Conservation (phyloP, 2,797 vertebrate species). For the Phylloscopus collybita region DNA sequence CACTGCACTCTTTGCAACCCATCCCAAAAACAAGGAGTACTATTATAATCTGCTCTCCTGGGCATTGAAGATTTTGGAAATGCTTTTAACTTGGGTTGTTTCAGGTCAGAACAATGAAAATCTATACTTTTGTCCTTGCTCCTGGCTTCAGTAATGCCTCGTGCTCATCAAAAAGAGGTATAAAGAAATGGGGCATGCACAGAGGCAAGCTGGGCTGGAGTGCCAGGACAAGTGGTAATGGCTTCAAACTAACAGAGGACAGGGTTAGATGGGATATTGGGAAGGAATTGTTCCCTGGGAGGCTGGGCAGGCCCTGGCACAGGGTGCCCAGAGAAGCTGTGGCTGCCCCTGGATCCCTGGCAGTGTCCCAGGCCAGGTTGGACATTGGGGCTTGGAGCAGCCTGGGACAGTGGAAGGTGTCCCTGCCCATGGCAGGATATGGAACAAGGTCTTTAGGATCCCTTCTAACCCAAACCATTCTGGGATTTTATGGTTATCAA, state of each 20-base stretch:
- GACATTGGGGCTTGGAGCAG: neutral
- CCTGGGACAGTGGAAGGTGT: neutral
- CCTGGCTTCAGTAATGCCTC: no score
- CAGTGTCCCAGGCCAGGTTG: neutral
- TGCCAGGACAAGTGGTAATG: neutral
- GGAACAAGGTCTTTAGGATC: accelerated
- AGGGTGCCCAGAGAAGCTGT: neutral
- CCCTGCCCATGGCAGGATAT: neutral
- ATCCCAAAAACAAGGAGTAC: neutral
- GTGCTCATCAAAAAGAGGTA: accelerated
- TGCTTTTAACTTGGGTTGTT: accelerated
- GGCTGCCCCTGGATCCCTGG: neutral
- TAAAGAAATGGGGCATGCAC: neutral
- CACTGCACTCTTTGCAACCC: accelerated
- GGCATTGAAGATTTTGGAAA: neutral
- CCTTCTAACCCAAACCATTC: neutral
- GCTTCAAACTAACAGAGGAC: neutral
- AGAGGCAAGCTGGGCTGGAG: neutral
- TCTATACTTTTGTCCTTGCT: neutral
- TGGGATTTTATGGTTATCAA: neutral
- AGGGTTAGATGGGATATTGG: accelerated
- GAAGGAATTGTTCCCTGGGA: neutral
- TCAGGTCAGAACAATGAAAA: neutral
- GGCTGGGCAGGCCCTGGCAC: neutral
- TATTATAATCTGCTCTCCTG: neutral